Base-by-base conservation (phyloP, 2,113 vertebrate genomes). In the Tachuris rubrigastra region DNA sequence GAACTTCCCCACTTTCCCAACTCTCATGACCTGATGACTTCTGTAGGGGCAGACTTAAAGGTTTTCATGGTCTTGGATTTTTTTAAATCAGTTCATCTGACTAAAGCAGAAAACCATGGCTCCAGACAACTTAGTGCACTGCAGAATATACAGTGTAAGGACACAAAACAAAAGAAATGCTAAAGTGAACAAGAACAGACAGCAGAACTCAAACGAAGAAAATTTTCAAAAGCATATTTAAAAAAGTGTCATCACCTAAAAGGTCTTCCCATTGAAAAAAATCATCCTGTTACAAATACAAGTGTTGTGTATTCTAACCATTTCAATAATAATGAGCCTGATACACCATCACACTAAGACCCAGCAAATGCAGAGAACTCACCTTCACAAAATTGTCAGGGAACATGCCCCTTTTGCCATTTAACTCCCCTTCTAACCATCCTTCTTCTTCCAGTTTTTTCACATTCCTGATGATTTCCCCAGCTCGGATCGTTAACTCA, bases 341-440 rank as follows among this genome's bases (percentile, higher is more conserved):
- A 42, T 89, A 63, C 30, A 73, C 1, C 1, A 71, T 14, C 22
- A 85, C 46, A 76, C 55, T 60, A 66, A 62, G 82, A 56, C 9
- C 69, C 88, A 52, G 56, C 24, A 78, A 95, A 67, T 12, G 35
- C n/a, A 92, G 47, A 90, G 65, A 71, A 90, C 95, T 98, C 96
- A 99, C 99, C 99, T 99, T 99, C 44, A 99, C 99, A 97, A 99
- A 99, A 97, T 99, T 99, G 97, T 99, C 99, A 16, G 99, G 99
- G 90, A 99, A 99, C 94, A 99, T 98, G 46, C 99, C 99, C 83
- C 98, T 98, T 81, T 81, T 99, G 73, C 99, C 99, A 35, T 99
- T 98, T 47, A 99, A 97, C 33, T 99, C 99, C 50, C 99, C 99
- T 96, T 99, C 99, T 95, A 99, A 97, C 99, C 99, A 99, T 96